A percentile compares a stretch with the other conserved stretches of the same genome.
Evolutionary conservation across 2,888 invertebrate species (phyloP).

Genomic region (Octonoba sinensis): DNA sequence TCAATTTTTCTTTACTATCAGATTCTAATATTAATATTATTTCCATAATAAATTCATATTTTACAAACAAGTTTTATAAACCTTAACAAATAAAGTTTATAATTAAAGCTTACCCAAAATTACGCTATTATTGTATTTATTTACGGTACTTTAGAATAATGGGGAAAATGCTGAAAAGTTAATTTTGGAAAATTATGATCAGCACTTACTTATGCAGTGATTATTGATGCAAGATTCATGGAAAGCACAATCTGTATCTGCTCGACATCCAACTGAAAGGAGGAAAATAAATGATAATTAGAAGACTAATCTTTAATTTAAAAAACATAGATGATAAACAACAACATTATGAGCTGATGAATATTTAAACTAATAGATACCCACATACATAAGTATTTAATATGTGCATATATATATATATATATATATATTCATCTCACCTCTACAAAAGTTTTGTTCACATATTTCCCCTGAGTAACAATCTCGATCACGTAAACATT

Average conservation of each 20-base stretch:
- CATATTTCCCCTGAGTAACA: slow-evolving; percentile 90
- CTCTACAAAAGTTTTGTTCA: slow-evolving; percentile 81
- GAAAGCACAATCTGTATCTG: slow-evolving; percentile 82
- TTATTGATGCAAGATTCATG: slow-evolving; percentile 82
- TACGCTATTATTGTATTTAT: no score
- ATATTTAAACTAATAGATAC: neutral
- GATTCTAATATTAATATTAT: no score
- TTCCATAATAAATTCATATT: neutral
- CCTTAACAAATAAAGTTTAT: slow-evolving; percentile 69
- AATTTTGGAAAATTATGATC: no score
- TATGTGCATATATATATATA: neutral
- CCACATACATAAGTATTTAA: neutral
- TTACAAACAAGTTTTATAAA: neutral
- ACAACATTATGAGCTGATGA: neutral
- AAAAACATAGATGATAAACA: neutral
- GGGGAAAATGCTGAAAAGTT: no score
- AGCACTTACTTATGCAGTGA: slow-evolving; percentile 78
- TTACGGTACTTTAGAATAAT: no score
- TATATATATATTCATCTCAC: slow-evolving; percentile 13
- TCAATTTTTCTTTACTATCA: no score
- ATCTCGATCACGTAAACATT: slow-evolving; percentile 85
- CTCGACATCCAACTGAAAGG: slow-evolving; percentile 81
- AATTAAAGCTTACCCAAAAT: no score
- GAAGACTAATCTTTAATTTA: neutral
- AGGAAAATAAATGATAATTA: neutral